These are phyloP conservation scores for Hyles vespertilio DNA, from an alignment of 1,140 invertebrate species.

Conservation along the genomic window DNA sequence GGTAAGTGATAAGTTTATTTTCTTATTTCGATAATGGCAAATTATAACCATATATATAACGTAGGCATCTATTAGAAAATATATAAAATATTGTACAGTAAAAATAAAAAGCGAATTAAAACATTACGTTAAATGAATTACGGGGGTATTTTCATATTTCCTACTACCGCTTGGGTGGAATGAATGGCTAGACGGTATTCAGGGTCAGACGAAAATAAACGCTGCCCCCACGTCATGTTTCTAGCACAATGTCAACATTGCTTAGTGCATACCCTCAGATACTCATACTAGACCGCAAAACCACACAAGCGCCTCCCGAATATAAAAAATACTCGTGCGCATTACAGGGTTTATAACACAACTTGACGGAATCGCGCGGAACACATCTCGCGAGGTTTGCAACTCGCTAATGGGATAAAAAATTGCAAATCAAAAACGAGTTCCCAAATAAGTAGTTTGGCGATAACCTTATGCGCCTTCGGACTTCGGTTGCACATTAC, in stretches of 20 bases:
- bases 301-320: no score
- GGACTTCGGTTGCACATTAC: no score
- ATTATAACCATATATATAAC: not conserved
- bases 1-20: constrained; percentile 30
- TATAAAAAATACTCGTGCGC: no score
- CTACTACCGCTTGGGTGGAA: constrained; percentile 18
- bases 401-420: no score
- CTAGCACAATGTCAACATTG: constrained; percentile 56
- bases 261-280: constrained; percentile 9
- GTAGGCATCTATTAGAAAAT: no score
- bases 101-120: constrained; percentile 7
- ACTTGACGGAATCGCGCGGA: no score
- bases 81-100: not conserved
- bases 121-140: constrained; percentile 1
- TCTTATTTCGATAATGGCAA: not conserved
- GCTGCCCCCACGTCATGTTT: constrained; percentile 28
- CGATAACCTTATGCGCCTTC: no score
- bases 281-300: no score
- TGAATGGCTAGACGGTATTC: constrained; percentile 40
- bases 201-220: constrained; percentile 63
- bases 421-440: no score
- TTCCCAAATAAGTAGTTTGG: no score
- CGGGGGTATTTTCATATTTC: constrained; percentile 23
- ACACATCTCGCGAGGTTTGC: no score
- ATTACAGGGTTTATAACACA: no score